Base-by-base conservation (phyloP, 2,888 invertebrate genomes). In the Diarsia dahlii region DNA sequence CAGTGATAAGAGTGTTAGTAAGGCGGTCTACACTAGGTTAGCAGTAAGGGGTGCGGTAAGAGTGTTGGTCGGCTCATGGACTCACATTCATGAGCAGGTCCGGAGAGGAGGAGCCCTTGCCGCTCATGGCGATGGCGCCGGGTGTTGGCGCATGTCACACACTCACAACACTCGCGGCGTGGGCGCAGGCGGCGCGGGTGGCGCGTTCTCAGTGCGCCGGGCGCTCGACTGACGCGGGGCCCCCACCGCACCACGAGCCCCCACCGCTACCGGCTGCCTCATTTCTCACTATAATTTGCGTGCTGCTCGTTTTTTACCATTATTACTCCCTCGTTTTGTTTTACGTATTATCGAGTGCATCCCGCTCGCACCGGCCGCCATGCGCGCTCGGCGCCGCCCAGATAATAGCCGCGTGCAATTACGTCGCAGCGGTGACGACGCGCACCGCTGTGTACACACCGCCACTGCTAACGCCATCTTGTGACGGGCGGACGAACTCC, bases 211-310 rank as follows among this genome's bases (percentile, higher is more conserved):
- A 94, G 94, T 91, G 93, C 94, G 94, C 92, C 93, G 92, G 92
- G 93, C 94, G 93, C 92, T 94, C 94, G 94, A 95, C 95, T 95
- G 95, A 95, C 95, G 95, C 92, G 90, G 88, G 89, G 93, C 92
- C 95, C 95, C 94, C 94, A 93, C 94, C 91, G 91, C 93, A 94
- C 93, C 91, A 87, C 88, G 89, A 90, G 93, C 94, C 96, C 96
- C 96, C 96, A 95, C 96, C 96, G 96, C 96, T 96, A 96, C 96
- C 96, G 96, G 95, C 95, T 96, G 95, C 95, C 96, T 95, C 95
- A 95, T 96, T 96, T 96, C 96, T 96, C 96, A 96, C 96, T 96
- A 96, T 96, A 96, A 96, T 96, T 96, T 96, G 96, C 96, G 96
- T 96, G 96, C 89, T 95, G 95, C 94, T 96, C 95, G 96, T 96